These are phyloP conservation scores for Ormyrus pomaceus DNA, from an alignment of 2,888 invertebrate species.

Conservation along the genomic window DNA sequence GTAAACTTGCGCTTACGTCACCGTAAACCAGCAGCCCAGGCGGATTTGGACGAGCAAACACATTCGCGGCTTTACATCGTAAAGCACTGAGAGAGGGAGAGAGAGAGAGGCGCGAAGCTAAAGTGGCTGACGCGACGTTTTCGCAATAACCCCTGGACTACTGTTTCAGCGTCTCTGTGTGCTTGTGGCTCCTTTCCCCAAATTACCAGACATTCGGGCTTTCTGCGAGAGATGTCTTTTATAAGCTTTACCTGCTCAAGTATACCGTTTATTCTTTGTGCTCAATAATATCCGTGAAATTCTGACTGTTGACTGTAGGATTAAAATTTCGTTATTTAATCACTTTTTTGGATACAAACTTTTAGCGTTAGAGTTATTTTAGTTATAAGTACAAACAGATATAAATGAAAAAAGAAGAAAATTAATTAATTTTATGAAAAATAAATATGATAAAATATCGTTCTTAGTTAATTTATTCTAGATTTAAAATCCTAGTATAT, in stretches of 20 bases:
- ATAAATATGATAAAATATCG: too few species aligned
- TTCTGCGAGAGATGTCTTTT: slow-evolving; percentile 34
- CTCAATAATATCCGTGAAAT: too few species aligned
- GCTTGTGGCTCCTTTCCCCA: slow-evolving; percentile 13
- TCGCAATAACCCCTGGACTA: slow-evolving; percentile 42
- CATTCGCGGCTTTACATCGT: slow-evolving; percentile 66
- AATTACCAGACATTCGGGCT: slow-evolving; percentile 42
- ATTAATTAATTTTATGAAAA: too few species aligned
- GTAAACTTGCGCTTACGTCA: slow-evolving; percentile 63
- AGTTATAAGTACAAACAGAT: too few species aligned
- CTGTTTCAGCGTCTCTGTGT: slow-evolving; percentile 18
- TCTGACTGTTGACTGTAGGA: too few species aligned
- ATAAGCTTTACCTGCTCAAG: slow-evolving; percentile 15
- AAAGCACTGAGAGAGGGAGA: slow-evolving; percentile 59
- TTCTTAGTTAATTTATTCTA: too few species aligned
- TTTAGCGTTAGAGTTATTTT: too few species aligned
- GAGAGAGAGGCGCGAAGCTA: slow-evolving; percentile 16
- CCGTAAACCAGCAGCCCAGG: slow-evolving; percentile 64
- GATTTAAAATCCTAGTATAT: too few species aligned
- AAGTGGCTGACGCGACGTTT: slow-evolving; percentile 58
- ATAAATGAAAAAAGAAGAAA: too few species aligned
- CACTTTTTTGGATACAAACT: too few species aligned
- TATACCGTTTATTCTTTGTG: too few species aligned
- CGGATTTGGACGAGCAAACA: slow-evolving; percentile 68
- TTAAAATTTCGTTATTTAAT: too few species aligned